Evolutionary conservation across 2,113 vertebrate genomes (phyloP).

Genomic region (Mormyrus iriodes): DNA sequence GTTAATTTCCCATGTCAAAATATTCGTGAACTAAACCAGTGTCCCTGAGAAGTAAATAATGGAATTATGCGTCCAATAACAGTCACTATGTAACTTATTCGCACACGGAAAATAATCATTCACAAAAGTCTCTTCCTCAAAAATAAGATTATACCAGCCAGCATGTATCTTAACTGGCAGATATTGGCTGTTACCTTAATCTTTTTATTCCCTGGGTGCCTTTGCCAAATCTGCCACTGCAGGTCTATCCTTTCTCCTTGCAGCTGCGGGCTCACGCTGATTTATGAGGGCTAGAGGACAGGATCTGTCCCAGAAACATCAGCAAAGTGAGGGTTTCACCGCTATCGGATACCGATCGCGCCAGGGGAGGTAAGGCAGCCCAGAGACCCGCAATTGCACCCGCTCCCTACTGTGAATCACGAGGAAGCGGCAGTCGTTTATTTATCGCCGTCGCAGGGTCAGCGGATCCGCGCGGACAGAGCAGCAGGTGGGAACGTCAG

Average conservation of each 20-base stretch:
- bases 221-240: conserved; percentile 5
- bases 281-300: conserved; percentile 8
- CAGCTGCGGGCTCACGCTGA: background rate
- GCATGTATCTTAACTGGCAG: background rate
- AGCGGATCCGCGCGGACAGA: background rate
- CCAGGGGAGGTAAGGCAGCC: background rate
- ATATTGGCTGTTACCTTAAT: conserved; percentile 2
- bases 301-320: conserved; percentile 10
- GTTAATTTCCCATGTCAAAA: background rate
- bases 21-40: background rate
- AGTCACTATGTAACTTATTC: background rate
- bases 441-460: background rate
- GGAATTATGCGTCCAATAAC: background rate
- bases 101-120: background rate
- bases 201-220: background rate
- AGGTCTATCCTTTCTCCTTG: background rate
- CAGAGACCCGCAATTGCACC: background rate
- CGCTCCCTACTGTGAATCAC: background rate
- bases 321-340: background rate
- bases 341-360: background rate
- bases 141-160: background rate
- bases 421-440: background rate
- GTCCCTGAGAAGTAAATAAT: background rate
- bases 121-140: background rate
- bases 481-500: background rate